A percentile compares a stretch with the other conserved stretches of the same genome.
Evolutionary conservation across 2,113 vertebrate genomes (phyloP).

Genomic region (Cryptomyrus ogoouensis): DNA sequence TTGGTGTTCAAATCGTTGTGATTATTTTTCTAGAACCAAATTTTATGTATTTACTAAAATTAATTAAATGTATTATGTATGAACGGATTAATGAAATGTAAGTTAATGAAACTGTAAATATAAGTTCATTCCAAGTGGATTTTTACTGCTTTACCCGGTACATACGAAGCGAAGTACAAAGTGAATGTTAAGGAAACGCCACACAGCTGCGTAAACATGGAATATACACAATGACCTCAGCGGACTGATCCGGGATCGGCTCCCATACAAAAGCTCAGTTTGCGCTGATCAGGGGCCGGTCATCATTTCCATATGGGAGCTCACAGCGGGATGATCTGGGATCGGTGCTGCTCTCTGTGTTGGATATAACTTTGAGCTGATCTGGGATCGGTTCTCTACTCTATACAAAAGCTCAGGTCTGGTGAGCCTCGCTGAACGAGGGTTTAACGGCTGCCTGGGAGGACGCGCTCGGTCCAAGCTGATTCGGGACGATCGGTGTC

Average conservation of each 20-base stretch:
- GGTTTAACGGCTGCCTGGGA: neutral
- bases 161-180: neutral
- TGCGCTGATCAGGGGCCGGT: neutral
- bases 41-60: neutral
- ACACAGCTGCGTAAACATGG: neutral
- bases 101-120: neutral
- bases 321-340: neutral
- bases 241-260: neutral
- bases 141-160: neutral
- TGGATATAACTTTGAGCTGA: neutral
- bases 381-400: neutral
- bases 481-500: neutral
- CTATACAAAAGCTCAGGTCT: neutral
- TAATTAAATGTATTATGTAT: neutral
- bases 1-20: neutral
- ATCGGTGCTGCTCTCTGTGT: neutral
- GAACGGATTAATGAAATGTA: too few relatives aligned
- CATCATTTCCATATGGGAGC: neutral
- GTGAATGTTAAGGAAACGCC: neutral
- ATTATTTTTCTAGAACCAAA: neutral
- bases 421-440: neutral
- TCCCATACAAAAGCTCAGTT: neutral
- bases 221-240: neutral
- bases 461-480: neutral
- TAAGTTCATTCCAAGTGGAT: neutral